Evolutionary conservation across 2,113 vertebrate species (phyloP), one percentile per base, ranked within the genome.

Genomic region (Hypocryptadius cinnamomeus): DNA sequence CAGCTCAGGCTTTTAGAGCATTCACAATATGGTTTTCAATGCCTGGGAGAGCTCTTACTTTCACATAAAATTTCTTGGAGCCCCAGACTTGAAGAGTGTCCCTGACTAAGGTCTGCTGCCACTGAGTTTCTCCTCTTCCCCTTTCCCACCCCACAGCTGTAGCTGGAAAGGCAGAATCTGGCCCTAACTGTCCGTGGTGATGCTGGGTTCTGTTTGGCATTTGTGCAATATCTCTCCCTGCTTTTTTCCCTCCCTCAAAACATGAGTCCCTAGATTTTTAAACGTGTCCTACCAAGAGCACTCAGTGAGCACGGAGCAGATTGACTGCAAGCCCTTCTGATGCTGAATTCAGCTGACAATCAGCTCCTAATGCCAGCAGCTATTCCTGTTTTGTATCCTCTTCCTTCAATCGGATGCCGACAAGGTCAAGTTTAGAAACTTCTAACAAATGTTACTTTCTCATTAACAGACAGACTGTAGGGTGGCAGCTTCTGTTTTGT

Each of bases 391-490:
- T 72, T 70, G 39, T 47, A 45, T 94, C 83, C 64, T 87, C 64
- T 92, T 76, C 88, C 56, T 94, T 87, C 93, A 74, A 0, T 79
- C 79, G 78, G 64, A 81, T 72, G 84, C 42, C 2, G 15, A 86
- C 93, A 96, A 94, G 93, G 94, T 94, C 90, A 71, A 79, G 61
- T 79, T 85, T 84, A 90, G 66, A 92, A 89, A 77, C 93, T 95
- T 92, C 47, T 39, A 88, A 85, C 90, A 86, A 94, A 94, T 92
- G 86, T 85, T 95, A 53, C 64, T 92, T 78, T 76, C 84, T 91
- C 84, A 73, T 87, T 95, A 93, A 33, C 71, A 89, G 91, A 17
- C 77, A 93, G 80, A 15, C 72, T 45, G 80, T 70, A 39, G 69
- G 83, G 83, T 76, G 80, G 68, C 51, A 94, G 16, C 56, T 93